Evolutionary conservation across 1,140 invertebrate genomes (phyloP).

Genomic region (Zaprionus ornatus): DNA sequence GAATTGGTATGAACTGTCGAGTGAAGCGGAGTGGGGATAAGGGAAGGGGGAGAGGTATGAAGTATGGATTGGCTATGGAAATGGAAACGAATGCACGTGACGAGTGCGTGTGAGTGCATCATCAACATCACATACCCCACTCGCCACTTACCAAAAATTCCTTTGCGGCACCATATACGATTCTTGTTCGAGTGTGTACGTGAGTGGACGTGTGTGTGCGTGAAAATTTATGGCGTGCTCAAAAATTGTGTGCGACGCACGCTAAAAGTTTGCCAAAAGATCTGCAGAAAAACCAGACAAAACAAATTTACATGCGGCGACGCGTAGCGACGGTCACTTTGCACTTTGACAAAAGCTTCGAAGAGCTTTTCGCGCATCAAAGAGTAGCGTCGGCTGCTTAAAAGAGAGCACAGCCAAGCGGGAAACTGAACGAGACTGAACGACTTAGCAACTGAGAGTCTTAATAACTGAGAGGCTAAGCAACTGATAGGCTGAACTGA

Average conservation of each 20-base stretch:
- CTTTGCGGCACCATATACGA: constrained; percentile 57
- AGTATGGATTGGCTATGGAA: constrained; percentile 14
- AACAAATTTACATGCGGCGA: background rate
- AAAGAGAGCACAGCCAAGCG: constrained; percentile 23
- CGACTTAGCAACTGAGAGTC: background rate
- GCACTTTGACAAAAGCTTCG: constrained; percentile 29
- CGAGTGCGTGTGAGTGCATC: constrained; percentile 53
- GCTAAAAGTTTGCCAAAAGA: constrained; percentile 48
- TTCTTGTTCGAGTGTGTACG: constrained; percentile 34
- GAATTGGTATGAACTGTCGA: constrained; percentile 4
- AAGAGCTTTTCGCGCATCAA: constrained; percentile 22
- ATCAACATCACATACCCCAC: constrained; percentile 13
- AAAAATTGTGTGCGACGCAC: constrained; percentile 46
- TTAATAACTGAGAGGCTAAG: no score
- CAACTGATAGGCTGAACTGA: no score
- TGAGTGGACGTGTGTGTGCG: constrained; percentile 18
- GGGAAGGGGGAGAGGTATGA: background rate
- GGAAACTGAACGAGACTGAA: background rate
- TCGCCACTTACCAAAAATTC: constrained; percentile 62
- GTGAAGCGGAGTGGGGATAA: background rate
- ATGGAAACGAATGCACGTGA: constrained; percentile 61
- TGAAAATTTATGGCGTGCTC: constrained; percentile 71
- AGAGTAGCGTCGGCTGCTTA: constrained; percentile 10
- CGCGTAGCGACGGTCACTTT: background rate
- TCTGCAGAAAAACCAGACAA: constrained; percentile 1